Conservation (phyloP, 2,797 vertebrate species). For the Micromesistius poutassou region DNA sequence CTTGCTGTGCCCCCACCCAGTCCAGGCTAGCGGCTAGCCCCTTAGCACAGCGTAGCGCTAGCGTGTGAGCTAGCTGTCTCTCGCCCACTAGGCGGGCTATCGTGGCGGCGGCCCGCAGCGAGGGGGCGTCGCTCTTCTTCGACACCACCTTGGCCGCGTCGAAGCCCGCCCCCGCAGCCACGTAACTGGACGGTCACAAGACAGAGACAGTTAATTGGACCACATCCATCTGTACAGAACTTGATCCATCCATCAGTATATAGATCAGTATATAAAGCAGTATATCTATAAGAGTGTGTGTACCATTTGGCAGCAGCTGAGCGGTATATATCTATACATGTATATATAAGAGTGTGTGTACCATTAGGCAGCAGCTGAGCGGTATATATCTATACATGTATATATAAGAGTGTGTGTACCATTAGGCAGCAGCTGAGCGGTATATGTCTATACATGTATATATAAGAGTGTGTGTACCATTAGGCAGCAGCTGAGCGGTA, state of each 20-base stretch:
- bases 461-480: no score
- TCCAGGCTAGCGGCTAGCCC: constrained; percentile 80
- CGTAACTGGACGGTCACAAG: constrained; percentile 69
- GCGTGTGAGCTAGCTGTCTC: constrained; percentile 73
- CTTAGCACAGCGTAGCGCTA: constrained; percentile 87
- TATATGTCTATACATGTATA: no score
- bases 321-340: no score
- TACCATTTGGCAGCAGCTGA: no score
- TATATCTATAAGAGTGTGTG: no score
- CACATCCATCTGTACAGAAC: background rate
- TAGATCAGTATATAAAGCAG: no score
- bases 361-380: no score
- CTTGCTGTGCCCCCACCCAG: constrained; percentile 74
- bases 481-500: no score
- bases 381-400: no score
- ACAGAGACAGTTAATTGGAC: background rate
- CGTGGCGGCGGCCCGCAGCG: constrained; percentile 80
- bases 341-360: no score
- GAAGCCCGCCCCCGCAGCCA: constrained; percentile 82
- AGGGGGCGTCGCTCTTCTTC: constrained; percentile 85
- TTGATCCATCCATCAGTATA: background rate
- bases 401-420: no score
- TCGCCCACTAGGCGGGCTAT: constrained; percentile 82
- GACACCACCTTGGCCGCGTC: constrained; percentile 91
- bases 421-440: no score